A percentile compares a stretch with the other conserved stretches of the same genome.
Evolutionary conservation across 2,797 vertebrate species (phyloP).

Genomic region (Cossypha polioptera): DNA sequence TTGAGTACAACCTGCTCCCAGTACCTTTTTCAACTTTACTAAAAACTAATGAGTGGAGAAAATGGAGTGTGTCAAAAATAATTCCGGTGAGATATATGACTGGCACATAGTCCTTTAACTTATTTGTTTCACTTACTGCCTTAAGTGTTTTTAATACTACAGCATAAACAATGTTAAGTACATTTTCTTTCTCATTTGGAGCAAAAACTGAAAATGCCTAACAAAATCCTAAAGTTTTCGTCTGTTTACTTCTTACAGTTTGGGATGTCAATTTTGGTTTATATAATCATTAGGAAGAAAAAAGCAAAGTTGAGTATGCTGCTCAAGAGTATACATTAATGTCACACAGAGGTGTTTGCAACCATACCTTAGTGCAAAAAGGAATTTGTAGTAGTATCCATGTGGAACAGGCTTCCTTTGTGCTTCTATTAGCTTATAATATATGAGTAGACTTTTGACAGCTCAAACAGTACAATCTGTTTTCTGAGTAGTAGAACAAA

Average conservation of each 20-base stretch:
- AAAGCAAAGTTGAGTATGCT: not conserved
- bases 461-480: not conserved
- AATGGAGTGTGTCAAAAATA: slow-evolving; percentile 11
- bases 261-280: not conserved
- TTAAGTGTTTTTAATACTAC: not conserved
- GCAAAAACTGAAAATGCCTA: slow-evolving; percentile 21
- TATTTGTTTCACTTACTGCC: slow-evolving; percentile 16
- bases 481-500: not conserved
- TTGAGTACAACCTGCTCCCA: not conserved
- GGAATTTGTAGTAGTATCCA: not conserved
- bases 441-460: not conserved
- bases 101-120: not conserved
- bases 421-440: not conserved
- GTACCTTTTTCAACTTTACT: not conserved
- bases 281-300: not conserved
- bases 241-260: not conserved
- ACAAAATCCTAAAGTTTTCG: not conserved
- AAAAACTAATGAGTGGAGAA: slow-evolving; percentile 7
- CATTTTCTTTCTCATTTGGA: slow-evolving; percentile 27
- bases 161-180: not conserved
- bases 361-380: not conserved
- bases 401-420: not conserved
- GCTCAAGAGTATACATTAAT: not conserved
- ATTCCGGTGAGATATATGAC: not conserved
- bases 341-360: not conserved